Evolutionary conservation across 2,113 vertebrate species (phyloP).

Genomic region (Ornithorhynchus anatinus): DNA sequence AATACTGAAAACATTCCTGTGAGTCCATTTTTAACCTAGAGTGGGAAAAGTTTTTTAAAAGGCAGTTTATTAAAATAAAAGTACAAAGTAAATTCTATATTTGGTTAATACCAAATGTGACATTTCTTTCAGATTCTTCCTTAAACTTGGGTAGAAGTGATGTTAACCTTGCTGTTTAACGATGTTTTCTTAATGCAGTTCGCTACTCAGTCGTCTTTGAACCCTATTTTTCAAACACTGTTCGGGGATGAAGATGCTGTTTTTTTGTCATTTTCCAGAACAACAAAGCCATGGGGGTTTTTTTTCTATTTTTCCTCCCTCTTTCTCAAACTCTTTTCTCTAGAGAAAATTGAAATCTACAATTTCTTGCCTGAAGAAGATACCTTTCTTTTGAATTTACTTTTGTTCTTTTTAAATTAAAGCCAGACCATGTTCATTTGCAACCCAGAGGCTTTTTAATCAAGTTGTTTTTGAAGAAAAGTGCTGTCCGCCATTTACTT

Average conservation of each 20-base stretch:
- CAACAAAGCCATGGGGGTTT: background rate
- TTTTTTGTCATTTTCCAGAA: background rate
- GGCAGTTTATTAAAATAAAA: background rate
- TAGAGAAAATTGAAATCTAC: background rate
- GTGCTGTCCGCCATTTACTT: background rate
- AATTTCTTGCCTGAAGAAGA: background rate
- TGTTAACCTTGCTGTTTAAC: background rate
- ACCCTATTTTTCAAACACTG: background rate
- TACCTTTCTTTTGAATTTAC: background rate
- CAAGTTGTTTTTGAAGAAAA: background rate
- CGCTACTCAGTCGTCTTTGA: background rate
- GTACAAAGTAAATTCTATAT: rapidly evolving
- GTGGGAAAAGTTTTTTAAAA: background rate
- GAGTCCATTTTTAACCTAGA: background rate
- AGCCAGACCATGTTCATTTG: background rate
- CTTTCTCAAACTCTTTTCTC: background rate
- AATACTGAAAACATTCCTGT: background rate
- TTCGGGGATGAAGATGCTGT: background rate
- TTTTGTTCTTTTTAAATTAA: background rate
- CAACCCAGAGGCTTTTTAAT: background rate
- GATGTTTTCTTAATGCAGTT: background rate
- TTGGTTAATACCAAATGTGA: background rate
- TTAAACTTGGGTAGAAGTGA: background rate
- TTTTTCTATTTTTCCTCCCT: background rate
- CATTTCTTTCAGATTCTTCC: background rate